Evolutionary conservation across 2,888 invertebrate species (phyloP).

Genomic region (Strigamia transsilvanica): DNA sequence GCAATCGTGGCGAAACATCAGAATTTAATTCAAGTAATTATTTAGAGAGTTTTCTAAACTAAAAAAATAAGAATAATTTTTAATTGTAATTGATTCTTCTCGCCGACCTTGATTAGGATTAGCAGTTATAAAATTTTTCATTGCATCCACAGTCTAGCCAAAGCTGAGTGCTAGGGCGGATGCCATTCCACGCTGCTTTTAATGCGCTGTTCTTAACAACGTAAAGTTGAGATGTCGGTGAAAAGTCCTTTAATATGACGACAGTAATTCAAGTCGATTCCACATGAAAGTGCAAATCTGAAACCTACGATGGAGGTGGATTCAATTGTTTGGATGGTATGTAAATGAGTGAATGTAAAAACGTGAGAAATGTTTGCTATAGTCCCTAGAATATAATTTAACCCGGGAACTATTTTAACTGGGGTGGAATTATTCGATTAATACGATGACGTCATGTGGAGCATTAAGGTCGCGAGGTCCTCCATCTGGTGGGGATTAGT

Average conservation of each 20-base stretch:
- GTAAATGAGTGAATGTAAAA: not conserved
- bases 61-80: not conserved
- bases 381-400: not conserved
- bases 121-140: not conserved
- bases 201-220: not conserved
- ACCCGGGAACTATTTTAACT: not conserved
- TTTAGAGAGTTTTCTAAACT: too few species aligned
- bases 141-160: not conserved
- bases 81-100: not conserved
- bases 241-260: not conserved
- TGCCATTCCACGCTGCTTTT: not conserved
- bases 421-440: constrained; percentile 25
- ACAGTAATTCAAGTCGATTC: constrained; percentile 1
- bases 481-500: constrained; percentile 20
- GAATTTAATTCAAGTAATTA: too few species aligned
- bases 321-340: constrained; percentile 13
- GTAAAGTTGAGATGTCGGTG: constrained; percentile 7
- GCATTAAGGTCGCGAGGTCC: constrained; percentile 24
- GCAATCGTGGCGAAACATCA: too few species aligned
- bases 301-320: constrained; percentile 3
- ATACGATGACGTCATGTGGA: constrained; percentile 1
- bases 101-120: constrained; percentile 1
- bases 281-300: not conserved
- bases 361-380: too few species aligned
- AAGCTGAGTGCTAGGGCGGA: constrained; percentile 3